Evolutionary conservation across 2,113 vertebrate species (phyloP).

Genomic region (Tachysurus fulvidraco): DNA sequence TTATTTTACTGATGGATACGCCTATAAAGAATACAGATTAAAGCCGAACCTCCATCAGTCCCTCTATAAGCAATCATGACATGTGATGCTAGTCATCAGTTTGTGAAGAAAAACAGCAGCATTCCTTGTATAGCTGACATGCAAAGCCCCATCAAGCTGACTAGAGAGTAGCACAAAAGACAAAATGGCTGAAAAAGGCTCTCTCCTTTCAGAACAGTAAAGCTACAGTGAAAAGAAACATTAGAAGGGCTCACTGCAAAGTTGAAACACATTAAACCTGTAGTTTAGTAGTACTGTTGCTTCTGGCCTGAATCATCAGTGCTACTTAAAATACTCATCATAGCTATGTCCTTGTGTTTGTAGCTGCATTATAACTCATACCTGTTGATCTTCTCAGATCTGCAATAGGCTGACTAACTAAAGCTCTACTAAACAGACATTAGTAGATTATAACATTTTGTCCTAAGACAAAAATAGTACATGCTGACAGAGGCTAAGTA

Average conservation of each 20-base stretch:
- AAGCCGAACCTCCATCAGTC: slow-evolving; percentile 2
- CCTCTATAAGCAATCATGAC: slow-evolving; percentile 12
- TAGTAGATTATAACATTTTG: not conserved
- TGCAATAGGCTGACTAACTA: not conserved
- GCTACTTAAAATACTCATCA: not conserved
- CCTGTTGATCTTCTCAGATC: not conserved
- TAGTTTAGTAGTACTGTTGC: not conserved
- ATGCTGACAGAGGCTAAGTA: not conserved
- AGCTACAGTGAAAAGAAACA: not conserved
- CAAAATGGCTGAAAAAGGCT: slow-evolving; percentile 72
- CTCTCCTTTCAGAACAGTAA: slow-evolving; percentile 47
- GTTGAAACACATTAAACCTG: not conserved
- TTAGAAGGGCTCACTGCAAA: not conserved
- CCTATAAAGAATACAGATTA: not conserved
- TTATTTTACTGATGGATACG: not conserved
- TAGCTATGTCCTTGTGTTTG: not conserved
- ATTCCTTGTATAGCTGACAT: slow-evolving; percentile 53
- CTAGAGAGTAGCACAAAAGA: slow-evolving; percentile 65
- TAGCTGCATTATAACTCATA: not conserved
- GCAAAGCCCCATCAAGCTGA: slow-evolving; percentile 57
- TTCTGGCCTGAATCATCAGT: not conserved
- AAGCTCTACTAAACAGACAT: not conserved
- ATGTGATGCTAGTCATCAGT: not conserved
- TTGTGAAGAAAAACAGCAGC: slow-evolving; percentile 36
- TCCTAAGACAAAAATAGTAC: not conserved